Base-by-base conservation (phyloP, 2,888 invertebrate species). In the Uloborus plumipes region DNA sequence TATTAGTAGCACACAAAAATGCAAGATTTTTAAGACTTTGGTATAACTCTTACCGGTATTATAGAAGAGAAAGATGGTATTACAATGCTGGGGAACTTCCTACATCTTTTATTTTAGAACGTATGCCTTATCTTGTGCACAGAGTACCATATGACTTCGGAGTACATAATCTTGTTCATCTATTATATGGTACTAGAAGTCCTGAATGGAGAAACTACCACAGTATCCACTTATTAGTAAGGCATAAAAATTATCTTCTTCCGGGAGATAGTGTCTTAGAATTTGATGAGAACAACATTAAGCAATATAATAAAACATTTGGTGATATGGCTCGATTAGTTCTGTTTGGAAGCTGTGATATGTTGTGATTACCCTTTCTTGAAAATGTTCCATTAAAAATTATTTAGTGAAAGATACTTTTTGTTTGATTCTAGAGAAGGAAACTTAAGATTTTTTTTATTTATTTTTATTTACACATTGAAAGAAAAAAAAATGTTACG, bases 1-100 rank as follows among this genome's bases (percentile, higher is more conserved):
- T 89, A 16, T 76, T 89, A 69, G 85, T 89, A 66, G 89, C 88
- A 0, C 88, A 89, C 67, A 88, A 87, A 84, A 86, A 88, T 79
- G 89, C 89, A 0, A 85, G 88, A 58, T 89, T 89, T 86, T 85
- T 89, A 15, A 81, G 84, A 65, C 78, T 87, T 1, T 89, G 89
- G 89, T 84, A 88, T 51, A 86, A 88, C 20, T 87, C 89, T 18
- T 89, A 89, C 84, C 86, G 85, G 58, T 84, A 85, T 16, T 89
- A 89, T 84, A 62, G 75, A 47, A 84, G 86, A 47, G 77, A 82
- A 22, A 62, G 78, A 20, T 87, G 86, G 86, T 90, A 90, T 84
- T 89, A 89, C 84, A 90, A 90, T 86, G 89, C 89, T 14, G 90
- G 89, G 7, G 87, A 89, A 70, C 85, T 87, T 39, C 89, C 90